phyloP scores from a whole-genome alignment of 37 sponge, comb jelly and placozoan species.

The Geodia barretti region DNA sequence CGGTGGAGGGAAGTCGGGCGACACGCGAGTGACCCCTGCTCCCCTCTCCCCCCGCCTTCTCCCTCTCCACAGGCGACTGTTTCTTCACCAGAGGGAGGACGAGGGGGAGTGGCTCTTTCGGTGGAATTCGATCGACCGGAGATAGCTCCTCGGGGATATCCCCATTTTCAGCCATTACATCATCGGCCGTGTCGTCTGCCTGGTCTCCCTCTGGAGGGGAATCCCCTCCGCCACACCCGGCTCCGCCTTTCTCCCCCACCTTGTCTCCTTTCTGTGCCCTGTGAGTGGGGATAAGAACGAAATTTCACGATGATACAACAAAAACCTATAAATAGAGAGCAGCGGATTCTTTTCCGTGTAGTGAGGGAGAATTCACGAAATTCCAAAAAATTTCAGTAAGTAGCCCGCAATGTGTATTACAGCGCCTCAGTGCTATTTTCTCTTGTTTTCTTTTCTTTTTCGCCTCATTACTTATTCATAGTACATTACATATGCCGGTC shows the following conservation, averaged over 20 bases:
- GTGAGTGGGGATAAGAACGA: neutral
- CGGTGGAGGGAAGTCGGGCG: neutral
- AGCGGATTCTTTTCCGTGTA: too few relatives aligned
- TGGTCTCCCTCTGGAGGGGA: slow-evolving; percentile 25
- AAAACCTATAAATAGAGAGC: neutral
- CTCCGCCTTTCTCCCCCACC: slow-evolving; percentile 7
- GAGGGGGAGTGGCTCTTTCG: neutral
- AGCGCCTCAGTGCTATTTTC: too few relatives aligned
- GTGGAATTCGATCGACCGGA: neutral
- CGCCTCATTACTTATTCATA: too few relatives aligned
- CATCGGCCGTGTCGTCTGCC: slow-evolving; percentile 12
- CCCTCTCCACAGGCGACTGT: neutral
- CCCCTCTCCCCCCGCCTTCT: neutral
- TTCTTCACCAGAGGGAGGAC: neutral
- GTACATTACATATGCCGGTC: too few relatives aligned
- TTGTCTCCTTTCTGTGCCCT: slow-evolving; percentile 47
- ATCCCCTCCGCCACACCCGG: neutral
- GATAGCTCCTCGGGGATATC: neutral
- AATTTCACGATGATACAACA: neutral
- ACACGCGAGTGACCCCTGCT: neutral
- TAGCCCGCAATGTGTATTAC: too few relatives aligned
- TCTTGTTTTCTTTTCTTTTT: too few relatives aligned
- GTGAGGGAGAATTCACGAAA: too few relatives aligned
- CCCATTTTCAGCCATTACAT: neutral
- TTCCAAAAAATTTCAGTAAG: too few relatives aligned